phyloP scores from a whole-genome alignment of 2,797 vertebrate species.

The Notolabrus celidotus region DNA sequence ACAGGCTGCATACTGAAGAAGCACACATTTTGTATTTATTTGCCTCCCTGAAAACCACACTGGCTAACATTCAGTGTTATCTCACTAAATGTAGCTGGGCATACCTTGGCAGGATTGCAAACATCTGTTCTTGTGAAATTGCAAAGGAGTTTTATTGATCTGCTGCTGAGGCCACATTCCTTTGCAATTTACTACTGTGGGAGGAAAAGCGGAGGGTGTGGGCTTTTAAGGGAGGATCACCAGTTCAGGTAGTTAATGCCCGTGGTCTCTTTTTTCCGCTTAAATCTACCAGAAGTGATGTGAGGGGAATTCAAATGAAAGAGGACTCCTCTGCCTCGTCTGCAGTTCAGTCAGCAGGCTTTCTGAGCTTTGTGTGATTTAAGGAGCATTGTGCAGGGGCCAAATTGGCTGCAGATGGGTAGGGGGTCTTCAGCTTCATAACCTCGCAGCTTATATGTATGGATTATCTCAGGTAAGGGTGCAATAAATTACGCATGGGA shows the following conservation, averaged over 20 bases:
- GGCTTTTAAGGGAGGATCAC: slow-evolving; percentile 66
- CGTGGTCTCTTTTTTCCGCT: slow-evolving; percentile 6
- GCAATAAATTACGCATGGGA: slow-evolving; percentile 71
- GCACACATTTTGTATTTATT: background rate
- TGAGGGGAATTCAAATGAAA: slow-evolving; percentile 74
- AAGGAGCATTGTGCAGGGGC: slow-evolving; percentile 64
- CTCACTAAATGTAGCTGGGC: slow-evolving; percentile 54
- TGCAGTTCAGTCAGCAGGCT: slow-evolving; percentile 57
- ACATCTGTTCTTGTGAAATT: slow-evolving; percentile 84
- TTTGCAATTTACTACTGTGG: slow-evolving; percentile 68
- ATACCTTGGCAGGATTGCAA: slow-evolving; percentile 55
- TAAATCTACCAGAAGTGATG: slow-evolving; percentile 63
- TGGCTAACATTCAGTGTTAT: slow-evolving; percentile 17
- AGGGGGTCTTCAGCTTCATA: slow-evolving; percentile 65
- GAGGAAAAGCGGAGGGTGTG: slow-evolving; percentile 44
- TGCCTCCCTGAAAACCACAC: background rate
- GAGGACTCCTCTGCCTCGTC: slow-evolving; percentile 54
- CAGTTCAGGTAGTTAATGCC: slow-evolving; percentile 77
- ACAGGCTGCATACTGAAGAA: slow-evolving; percentile 28
- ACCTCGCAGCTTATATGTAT: slow-evolving; percentile 71
- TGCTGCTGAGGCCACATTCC: slow-evolving; percentile 61
- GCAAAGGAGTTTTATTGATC: slow-evolving; percentile 79
- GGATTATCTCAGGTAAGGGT: slow-evolving; percentile 72
- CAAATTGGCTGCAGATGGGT: slow-evolving; percentile 79
- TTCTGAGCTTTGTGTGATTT: slow-evolving; percentile 71